phyloP scores from a whole-genome alignment of 2,888 invertebrate species.

The Resseliella maxima region DNA sequence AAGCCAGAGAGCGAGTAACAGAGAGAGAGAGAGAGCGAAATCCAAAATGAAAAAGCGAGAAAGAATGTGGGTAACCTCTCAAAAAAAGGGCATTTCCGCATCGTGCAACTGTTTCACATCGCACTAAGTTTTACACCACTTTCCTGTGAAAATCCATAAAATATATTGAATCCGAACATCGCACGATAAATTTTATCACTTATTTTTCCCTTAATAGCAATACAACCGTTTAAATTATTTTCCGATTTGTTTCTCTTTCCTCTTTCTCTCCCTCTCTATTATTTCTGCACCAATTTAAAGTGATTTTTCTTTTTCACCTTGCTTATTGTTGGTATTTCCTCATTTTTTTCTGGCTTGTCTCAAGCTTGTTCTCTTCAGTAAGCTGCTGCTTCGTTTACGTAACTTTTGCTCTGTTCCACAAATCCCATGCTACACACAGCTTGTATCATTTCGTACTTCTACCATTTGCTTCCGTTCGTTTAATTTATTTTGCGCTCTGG shows the following conservation, averaged over 20 bases:
- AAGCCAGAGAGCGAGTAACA: too few relatives aligned
- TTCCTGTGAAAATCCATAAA: not conserved
- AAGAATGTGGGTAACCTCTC: not conserved
- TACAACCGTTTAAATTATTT: conserved; percentile 38
- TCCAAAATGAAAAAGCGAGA: too few relatives aligned
- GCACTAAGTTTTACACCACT: not conserved
- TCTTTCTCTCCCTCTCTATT: not conserved
- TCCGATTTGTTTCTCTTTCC: conserved; percentile 3
- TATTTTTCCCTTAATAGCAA: conserved; percentile 47
- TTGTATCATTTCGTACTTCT: not conserved
- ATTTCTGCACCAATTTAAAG: not conserved
- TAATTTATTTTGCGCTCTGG: conserved; percentile 35
- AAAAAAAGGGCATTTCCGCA: conserved; percentile 12
- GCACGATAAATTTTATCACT: conserved; percentile 45
- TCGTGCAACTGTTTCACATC: not conserved
- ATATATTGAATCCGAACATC: conserved; percentile 43
- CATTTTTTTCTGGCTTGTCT: not conserved
- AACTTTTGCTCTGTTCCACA: not conserved
- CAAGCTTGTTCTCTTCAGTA: not conserved
- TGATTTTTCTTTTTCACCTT: not conserved
- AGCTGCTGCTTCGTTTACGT: not conserved
- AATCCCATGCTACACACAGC: not conserved
- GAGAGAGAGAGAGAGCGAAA: too few relatives aligned
- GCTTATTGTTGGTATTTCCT: not conserved
- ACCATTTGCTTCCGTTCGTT: not conserved